phyloP scores from a whole-genome alignment of 2,797 vertebrate genomes.

The Hoplostethus atlanticus region DNA sequence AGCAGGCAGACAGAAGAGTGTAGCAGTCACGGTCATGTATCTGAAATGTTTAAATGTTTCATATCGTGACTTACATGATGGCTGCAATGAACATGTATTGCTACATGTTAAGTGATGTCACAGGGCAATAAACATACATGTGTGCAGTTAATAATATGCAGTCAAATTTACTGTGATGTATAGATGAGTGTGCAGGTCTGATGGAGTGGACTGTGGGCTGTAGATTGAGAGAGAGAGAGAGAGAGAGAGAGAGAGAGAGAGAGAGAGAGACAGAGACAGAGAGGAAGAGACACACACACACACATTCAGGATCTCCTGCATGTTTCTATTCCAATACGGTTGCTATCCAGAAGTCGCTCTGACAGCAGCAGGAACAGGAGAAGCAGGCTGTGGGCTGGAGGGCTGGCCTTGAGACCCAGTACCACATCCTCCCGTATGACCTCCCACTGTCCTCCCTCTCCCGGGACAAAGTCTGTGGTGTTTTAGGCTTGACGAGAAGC shows the following conservation, averaged over 20 bases:
- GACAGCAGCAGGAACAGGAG: slow-evolving; percentile 70
- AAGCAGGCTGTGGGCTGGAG: slow-evolving; percentile 47
- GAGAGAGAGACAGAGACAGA: neutral
- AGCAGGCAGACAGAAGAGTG: neutral
- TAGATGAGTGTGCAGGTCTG: neutral
- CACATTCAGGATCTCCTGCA: slow-evolving; percentile 30
- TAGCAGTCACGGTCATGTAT: neutral
- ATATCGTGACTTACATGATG: slow-evolving; percentile 26
- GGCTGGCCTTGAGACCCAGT: slow-evolving; percentile 41
- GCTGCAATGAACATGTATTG: slow-evolving; percentile 8
- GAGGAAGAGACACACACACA: neutral
- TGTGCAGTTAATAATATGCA: neutral
- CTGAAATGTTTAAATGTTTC: slow-evolving; percentile 37
- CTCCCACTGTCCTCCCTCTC: slow-evolving; percentile 28
- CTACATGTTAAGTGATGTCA: neutral
- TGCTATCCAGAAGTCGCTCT: slow-evolving; percentile 56
- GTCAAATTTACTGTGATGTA: neutral
- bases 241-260: slow-evolving; percentile 7
- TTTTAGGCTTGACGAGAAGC: slow-evolving; percentile 3
- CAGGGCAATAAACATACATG: neutral
- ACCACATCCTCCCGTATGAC: slow-evolving; percentile 42
- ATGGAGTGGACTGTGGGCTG: neutral
- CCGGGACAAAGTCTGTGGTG: slow-evolving; percentile 25
- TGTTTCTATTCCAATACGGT: slow-evolving; percentile 57
- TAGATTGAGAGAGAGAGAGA: neutral